Base-by-base conservation (phyloP, 2,113 vertebrate species). In the Neolamprologus falcicula region DNA sequence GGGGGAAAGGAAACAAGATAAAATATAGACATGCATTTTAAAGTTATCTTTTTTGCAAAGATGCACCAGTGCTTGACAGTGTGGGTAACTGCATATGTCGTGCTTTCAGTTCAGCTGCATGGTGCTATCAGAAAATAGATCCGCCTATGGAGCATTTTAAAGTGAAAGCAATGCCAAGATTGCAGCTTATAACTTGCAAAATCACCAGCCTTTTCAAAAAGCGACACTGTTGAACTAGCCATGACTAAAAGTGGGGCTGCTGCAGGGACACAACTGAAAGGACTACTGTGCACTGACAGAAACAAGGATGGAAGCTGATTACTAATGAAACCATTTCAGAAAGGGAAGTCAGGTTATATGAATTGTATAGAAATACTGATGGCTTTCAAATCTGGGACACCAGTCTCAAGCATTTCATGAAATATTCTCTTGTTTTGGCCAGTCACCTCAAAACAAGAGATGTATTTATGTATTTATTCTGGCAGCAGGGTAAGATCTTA, bases 261-360 rank as follows among this genome's bases (percentile, higher is more conserved):
- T 94, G 92, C 89, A 91, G 94, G 91, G 91, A 90, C 89, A 89
- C 90, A 90, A 88, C 83, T 95, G 95, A 95, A 96, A 95, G 94
- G 93, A 94, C 93, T 93, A 95, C 92, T 96, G 95, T 96, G 95
- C 91, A 83, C 87, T 83, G 54, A 91, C 94, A 92, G 92, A 92
- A 94, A 96, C 93, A 94, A 89, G 92, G 92, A 95, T 94, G 95
- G 91, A 94, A 90, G 90, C 82, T 61, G 95, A 94, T 95, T 95
- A 94, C 93, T 96, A 95, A 96, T 96, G 93, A 95, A 95, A 94
- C 88, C 89, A 90, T 83, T 94, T 93, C 91, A 91, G 83, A 92
- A 83, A 83, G 80, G 88, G 86, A 84, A 91, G 87, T 91, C 83
- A 63, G 78, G 42, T 88, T 88, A 92, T 86, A 93, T 87, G 73